Base-by-base conservation (phyloP, 1,140 invertebrate genomes). In the Drosophila novamexicana region DNA sequence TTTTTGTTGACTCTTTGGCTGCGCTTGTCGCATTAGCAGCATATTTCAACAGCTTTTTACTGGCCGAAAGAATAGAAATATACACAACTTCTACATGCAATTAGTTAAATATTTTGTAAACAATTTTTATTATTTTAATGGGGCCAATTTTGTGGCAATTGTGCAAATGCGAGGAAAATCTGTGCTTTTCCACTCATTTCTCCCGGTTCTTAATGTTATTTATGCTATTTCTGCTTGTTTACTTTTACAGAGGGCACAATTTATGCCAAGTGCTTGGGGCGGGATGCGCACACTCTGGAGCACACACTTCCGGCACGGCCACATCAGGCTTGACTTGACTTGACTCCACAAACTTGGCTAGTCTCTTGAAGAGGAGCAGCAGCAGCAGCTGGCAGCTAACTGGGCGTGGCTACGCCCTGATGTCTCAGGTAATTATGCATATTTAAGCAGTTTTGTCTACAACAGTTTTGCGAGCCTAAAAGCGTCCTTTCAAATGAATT, bases 401-500 rank as follows among this genome's bases (percentile, higher is more conserved):
- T 10, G 50, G 50, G 50, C 52, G 52, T 54, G 34, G 52, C 34
- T 7, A 14, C 10, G 18, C 44, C 59, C 58, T 65, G 69, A 74
- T 75, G 81, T 70, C 71, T 84, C 77, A 89, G 84, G 84, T 89
- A 89, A 89, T 89, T 89, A 89, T 89, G 84, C 84, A 89, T 88
- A 88, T 89, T 89, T 90, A 89, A 89, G 77, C 85, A 89, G 84
- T 89, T 84, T 88, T 89, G 85, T 89, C 81, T 89, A 90, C 77
- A 81, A 62, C 68, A 76, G 79, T 86, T 86, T 88, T 83, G 66
- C 75, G 73, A 72, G 75, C 68, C 84, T 90, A 82, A 86, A 88
- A 88, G 83, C 83, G 81, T 88, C 70, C 84, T 84, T 90, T 89
- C 49, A 76, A 84, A 88, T 89, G 83, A 89, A 89, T 89, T 89